Evolutionary conservation across 2,113 vertebrate species (phyloP).

Genomic region (Poeciliopsis turrubarensis): DNA sequence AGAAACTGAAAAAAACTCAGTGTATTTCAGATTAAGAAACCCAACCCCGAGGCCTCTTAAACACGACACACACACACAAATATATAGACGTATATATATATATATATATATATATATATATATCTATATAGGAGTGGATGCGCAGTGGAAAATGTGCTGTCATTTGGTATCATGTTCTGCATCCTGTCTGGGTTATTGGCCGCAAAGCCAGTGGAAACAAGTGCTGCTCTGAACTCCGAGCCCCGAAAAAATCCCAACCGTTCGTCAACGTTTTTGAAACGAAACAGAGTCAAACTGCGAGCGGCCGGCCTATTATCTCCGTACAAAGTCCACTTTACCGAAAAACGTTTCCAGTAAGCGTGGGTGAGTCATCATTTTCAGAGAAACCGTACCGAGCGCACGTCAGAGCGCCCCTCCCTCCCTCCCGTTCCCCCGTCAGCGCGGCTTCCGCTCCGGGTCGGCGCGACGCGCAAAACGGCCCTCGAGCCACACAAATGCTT

Average conservation of each 20-base stretch:
- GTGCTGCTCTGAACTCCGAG: conserved; percentile 36
- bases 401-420: conserved; percentile 51
- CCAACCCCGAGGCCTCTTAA: conserved; percentile 14
- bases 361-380: conserved; percentile 63
- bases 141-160: conserved; percentile 58
- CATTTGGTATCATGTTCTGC: conserved; percentile 56
- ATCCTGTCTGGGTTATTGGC: conserved; percentile 42
- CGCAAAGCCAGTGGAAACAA: conserved; percentile 59
- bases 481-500: conserved; percentile 75
- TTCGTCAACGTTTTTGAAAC: conserved; percentile 45
- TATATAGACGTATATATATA: neutral
- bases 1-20: neutral
- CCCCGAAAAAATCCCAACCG: conserved; percentile 37
- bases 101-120: neutral
- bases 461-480: conserved; percentile 58
- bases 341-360: conserved; percentile 45
- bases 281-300: conserved; percentile 45
- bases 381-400: conserved; percentile 45
- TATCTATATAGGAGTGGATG: conserved; percentile 5
- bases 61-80: neutral
- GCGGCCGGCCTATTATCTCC: conserved; percentile 50
- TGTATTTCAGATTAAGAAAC: conserved; percentile 5
- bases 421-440: conserved; percentile 60
- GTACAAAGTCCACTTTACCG: conserved; percentile 54
- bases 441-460: conserved; percentile 65